Evolutionary conservation across 2,797 vertebrate genomes (phyloP).

Genomic region (Yasuhikotakia modesta): DNA sequence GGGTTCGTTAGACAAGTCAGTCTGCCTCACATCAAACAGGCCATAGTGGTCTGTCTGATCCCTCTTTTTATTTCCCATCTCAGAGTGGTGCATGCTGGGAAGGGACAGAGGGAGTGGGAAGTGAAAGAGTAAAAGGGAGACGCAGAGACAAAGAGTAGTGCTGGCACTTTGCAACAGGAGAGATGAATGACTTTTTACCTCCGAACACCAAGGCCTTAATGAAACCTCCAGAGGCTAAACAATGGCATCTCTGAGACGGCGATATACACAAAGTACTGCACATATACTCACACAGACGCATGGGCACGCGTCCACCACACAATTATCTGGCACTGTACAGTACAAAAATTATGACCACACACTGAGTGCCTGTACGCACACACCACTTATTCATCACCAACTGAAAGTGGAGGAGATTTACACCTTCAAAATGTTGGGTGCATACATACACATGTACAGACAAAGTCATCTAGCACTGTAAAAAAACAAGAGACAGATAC

Average conservation of each 20-base stretch:
- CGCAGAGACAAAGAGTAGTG: constrained; percentile 63
- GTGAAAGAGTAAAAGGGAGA: constrained; percentile 42
- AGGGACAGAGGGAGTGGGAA: constrained; percentile 43
- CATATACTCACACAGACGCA: constrained; percentile 52
- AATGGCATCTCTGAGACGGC: constrained; percentile 71
- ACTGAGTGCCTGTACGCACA: constrained; percentile 12
- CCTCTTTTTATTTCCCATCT: constrained; percentile 61
- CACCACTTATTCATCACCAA: constrained; percentile 46
- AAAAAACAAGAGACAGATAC: constrained; percentile 54
- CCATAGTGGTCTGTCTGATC: constrained; percentile 62
- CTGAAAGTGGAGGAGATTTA: constrained; percentile 49
- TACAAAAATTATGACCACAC: constrained; percentile 46
- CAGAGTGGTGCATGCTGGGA: constrained; percentile 58
- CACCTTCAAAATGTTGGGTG: constrained; percentile 21
- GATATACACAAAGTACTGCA: constrained; percentile 38
- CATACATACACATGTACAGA: constrained; percentile 24
- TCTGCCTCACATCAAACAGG: constrained; percentile 78
- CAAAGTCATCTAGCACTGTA: constrained; percentile 19
- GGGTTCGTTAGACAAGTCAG: constrained; percentile 76
- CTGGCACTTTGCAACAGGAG: constrained; percentile 79
- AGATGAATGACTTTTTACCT: constrained; percentile 84
- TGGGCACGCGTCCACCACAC: constrained; percentile 52
- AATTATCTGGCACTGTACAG: constrained; percentile 13
- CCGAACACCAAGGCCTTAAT: constrained; percentile 81
- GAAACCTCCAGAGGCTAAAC: constrained; percentile 83